A percentile compares a stretch with the other conserved stretches of the same genome.
These are phyloP conservation scores for Peromyscus attwateri DNA, from an alignment of 2,797 vertebrate species.

Conservation along the genomic window DNA sequence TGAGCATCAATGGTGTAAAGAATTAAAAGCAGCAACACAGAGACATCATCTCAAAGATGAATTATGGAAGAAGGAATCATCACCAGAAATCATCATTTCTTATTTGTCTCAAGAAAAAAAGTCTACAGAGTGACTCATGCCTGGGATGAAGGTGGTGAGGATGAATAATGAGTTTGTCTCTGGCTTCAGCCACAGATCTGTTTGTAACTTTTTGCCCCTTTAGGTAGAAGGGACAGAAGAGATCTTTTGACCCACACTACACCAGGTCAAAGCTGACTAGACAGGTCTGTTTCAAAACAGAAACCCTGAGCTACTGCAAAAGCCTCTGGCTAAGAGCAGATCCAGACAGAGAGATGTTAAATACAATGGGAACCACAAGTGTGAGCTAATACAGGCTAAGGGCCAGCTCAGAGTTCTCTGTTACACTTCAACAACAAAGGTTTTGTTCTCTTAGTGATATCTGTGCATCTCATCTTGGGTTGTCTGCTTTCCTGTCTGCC, in stretches of 20 bases:
- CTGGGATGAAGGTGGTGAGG: accelerated
- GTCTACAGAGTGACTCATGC: neutral
- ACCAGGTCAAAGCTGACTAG: neutral
- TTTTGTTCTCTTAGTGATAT: neutral
- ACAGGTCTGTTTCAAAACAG: neutral
- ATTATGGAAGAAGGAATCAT: neutral
- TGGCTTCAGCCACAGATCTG: neutral
- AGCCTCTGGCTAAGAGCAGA: neutral
- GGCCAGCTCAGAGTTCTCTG: neutral
- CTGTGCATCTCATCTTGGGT: neutral
- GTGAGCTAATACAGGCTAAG: neutral
- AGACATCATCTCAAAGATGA: neutral
- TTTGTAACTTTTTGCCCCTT: neutral
- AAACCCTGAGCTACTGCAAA: neutral
- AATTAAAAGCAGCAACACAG: neutral
- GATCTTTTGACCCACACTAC: neutral
- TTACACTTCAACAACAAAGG: neutral
- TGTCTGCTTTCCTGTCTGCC: neutral
- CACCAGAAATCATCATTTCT: neutral
- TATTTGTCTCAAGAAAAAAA: neutral
- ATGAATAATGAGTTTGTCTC: neutral
- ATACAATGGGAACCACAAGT: neutral
- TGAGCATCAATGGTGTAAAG: neutral
- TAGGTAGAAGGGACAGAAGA: neutral
- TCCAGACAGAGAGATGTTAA: neutral